These are phyloP conservation scores for Tetramorium alpestre DNA, from an alignment of 1,140 invertebrate species.

Conservation along the genomic window DNA sequence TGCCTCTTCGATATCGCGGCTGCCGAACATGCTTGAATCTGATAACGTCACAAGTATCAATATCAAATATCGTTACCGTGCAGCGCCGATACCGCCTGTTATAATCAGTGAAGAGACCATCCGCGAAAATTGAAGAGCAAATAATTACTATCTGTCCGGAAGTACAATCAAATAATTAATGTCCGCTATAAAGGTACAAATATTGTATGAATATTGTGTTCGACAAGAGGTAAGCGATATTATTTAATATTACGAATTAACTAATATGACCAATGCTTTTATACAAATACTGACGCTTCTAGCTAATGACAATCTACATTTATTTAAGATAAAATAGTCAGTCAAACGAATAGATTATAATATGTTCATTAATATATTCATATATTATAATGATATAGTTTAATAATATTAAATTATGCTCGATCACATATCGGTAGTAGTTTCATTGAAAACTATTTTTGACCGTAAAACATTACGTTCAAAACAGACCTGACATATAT, in stretches of 20 bases:
- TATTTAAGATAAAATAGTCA: not conserved
- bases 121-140: not conserved
- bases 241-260: not conserved
- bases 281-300: not conserved
- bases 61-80: not conserved
- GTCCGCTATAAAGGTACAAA: not conserved
- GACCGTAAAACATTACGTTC: not conserved
- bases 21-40: conserved; percentile 33
- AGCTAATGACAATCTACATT: not conserved
- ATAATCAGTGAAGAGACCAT: not conserved
- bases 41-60: conserved; percentile 31
- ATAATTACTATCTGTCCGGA: not conserved
- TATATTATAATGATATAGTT: not conserved
- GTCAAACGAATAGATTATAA: not conserved
- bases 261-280: not conserved
- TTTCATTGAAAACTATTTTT: not conserved
- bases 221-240: not conserved
- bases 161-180: not conserved
- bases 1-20: conserved; percentile 36
- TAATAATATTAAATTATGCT: not conserved
- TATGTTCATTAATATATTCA: not conserved
- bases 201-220: not conserved
- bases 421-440: not conserved
- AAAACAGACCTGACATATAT: not conserved
- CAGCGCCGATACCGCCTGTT: not conserved